phyloP scores from a whole-genome alignment of 2,113 vertebrate species.

The Gavialis gangeticus region DNA sequence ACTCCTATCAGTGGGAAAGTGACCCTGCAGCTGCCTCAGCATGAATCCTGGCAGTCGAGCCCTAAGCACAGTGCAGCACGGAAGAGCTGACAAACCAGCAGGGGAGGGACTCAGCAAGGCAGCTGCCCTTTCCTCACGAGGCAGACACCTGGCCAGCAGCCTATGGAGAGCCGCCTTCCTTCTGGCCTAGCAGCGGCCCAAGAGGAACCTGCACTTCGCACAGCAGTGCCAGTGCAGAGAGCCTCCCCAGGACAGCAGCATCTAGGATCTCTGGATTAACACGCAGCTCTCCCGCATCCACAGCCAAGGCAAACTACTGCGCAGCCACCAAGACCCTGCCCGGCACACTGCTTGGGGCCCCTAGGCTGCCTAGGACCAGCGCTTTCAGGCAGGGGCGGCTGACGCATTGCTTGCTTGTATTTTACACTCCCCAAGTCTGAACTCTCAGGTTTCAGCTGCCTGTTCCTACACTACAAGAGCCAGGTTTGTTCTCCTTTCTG shows the following conservation, averaged over 20 bases:
- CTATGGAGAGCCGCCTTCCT: too few relatives aligned
- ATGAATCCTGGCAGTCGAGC: too few relatives aligned
- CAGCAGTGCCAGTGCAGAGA: not conserved
- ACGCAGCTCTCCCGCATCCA: not conserved
- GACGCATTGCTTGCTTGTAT: not conserved
- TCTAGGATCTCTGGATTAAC: not conserved
- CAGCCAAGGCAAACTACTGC: not conserved
- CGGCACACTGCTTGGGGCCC: not conserved
- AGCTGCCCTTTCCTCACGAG: not conserved
- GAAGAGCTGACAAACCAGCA: too few relatives aligned
- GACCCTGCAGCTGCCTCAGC: too few relatives aligned
- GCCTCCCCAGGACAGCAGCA: not conserved
- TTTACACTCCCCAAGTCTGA: not conserved
- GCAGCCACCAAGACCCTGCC: not conserved
- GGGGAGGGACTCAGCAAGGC: too few relatives aligned
- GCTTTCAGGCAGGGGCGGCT: accelerated
- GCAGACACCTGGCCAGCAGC: not conserved
- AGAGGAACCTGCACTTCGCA: too few relatives aligned
- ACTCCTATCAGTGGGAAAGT: too few relatives aligned
- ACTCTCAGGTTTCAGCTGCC: not conserved
- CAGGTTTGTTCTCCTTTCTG: not conserved
- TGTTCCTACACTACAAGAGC: accelerated
- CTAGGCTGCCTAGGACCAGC: not conserved
- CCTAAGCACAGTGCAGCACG: too few relatives aligned
- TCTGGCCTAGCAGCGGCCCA: too few relatives aligned